Percentiles rank a stretch among this genome's conserved stretches.
phyloP scores from a whole-genome alignment of 2,888 invertebrate species.

The Geotrupes spiniger region DNA sequence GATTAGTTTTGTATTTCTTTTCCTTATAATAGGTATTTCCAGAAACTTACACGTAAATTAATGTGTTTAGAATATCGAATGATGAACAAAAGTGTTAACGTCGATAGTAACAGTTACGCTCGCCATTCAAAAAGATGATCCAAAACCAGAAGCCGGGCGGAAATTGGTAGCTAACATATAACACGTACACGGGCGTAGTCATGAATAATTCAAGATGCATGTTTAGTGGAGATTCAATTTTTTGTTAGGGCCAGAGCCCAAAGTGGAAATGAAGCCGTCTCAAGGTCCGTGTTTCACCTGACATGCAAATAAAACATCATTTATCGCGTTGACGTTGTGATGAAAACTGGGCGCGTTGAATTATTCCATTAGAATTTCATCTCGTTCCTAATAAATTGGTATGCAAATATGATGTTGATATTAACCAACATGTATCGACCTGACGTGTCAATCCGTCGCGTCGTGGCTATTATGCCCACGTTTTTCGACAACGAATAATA shows the following conservation, averaged over 20 bases:
- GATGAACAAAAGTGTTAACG: too few species aligned
- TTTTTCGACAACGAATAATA: neutral
- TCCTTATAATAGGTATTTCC: too few species aligned
- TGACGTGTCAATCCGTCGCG: neutral
- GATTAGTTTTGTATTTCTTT: too few species aligned
- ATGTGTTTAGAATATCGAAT: too few species aligned
- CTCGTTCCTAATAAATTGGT: constrained; percentile 22
- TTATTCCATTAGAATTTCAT: constrained; percentile 22
- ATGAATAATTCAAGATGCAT: constrained; percentile 35
- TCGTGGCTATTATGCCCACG: neutral
- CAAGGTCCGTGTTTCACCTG: constrained; percentile 28
- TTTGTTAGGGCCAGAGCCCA: constrained; percentile 23
- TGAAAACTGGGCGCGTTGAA: constrained; percentile 33
- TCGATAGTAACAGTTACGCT: too few species aligned
- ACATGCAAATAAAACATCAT: constrained; percentile 34
- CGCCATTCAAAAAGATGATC: too few species aligned
- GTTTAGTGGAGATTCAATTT: constrained; percentile 32
- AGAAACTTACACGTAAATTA: too few species aligned
- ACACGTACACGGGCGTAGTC: constrained; percentile 29
- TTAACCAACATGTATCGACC: neutral
- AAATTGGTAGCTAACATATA: constrained; percentile 29
- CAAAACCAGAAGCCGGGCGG: constrained; percentile 29
- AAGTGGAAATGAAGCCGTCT: constrained; percentile 32
- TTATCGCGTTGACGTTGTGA: constrained; percentile 29
- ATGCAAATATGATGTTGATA: constrained; percentile 18